phyloP scores from a whole-genome alignment of 1,140 invertebrate species.

The Solenopsis fugax region DNA sequence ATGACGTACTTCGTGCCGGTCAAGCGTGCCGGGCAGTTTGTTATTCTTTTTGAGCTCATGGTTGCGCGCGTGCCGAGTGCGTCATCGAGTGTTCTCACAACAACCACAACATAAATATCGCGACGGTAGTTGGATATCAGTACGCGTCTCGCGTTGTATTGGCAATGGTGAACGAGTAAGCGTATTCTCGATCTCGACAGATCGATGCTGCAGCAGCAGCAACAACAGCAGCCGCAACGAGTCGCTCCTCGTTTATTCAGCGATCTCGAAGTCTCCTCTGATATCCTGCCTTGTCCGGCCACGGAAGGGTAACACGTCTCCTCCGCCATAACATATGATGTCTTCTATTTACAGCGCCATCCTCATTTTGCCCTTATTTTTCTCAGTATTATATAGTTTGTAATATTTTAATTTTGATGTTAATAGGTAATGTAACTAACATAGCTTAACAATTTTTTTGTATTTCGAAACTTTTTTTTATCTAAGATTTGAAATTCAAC shows the following conservation, averaged over 20 bases:
- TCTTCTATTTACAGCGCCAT: not conserved
- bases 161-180: slow-evolving; percentile 69
- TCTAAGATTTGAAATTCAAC: not conserved
- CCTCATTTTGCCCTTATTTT: not conserved
- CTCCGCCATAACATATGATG: not conserved
- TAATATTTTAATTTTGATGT: not conserved
- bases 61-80: slow-evolving; percentile 65
- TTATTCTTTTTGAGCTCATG: slow-evolving; percentile 63
- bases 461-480: not conserved
- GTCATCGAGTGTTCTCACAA: slow-evolving; percentile 59
- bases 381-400: not conserved
- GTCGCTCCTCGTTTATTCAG: slow-evolving; percentile 46
- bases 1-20: slow-evolving; percentile 33
- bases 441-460: not conserved
- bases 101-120: slow-evolving; percentile 62
- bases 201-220: slow-evolving; percentile 76
- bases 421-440: not conserved
- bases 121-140: slow-evolving; percentile 49
- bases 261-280: slow-evolving; percentile 54
- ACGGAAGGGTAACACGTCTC: slow-evolving; percentile 67
- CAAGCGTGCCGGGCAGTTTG: slow-evolving; percentile 46
- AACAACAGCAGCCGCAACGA: slow-evolving; percentile 63
- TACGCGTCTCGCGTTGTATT: slow-evolving; percentile 1
- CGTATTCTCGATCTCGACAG: slow-evolving; percentile 56
- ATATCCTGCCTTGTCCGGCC: slow-evolving; percentile 50